Evolutionary conservation across 2,113 vertebrate species (phyloP).

Genomic region (Semnornis frantzii): DNA sequence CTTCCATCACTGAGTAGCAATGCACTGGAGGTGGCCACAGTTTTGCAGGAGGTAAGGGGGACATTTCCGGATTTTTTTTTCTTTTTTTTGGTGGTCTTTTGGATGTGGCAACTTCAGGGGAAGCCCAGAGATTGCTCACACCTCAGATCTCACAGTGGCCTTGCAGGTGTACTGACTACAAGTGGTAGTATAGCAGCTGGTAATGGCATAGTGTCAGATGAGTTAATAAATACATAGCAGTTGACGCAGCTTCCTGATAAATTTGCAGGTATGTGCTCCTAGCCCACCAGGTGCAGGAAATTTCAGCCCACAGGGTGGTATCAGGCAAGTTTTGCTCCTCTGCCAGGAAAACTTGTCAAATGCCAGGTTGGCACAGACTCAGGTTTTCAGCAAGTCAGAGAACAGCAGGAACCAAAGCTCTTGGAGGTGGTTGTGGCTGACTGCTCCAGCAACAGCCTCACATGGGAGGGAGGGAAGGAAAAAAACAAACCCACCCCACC

Average conservation of each 20-base stretch:
- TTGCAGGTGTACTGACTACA: not conserved
- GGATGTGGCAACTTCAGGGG: not conserved
- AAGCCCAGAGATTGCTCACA: not conserved
- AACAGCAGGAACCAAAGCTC: not conserved
- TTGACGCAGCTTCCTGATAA: not conserved
- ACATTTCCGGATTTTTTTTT: not conserved
- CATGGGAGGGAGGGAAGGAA: accelerated
- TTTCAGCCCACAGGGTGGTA: not conserved
- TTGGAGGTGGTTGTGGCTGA: not conserved
- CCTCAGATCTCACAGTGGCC: not conserved
- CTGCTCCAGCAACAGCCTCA: not conserved
- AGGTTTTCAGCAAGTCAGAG: not conserved
- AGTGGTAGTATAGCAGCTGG: not conserved
- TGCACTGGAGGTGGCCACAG: not conserved
- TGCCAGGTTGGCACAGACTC: not conserved
- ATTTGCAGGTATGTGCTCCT: not conserved
- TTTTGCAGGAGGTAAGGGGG: not conserved
- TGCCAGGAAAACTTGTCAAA: not conserved
- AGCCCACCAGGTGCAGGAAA: not conserved
- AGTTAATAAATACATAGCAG: not conserved
- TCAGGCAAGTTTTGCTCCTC: not conserved
- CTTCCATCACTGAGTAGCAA: not conserved
- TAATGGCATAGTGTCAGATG: not conserved
- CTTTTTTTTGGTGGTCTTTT: not conserved
- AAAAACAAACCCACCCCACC: not conserved